phyloP scores from a whole-genome alignment of 2,797 vertebrate species.

The Sebastes steindachneri region DNA sequence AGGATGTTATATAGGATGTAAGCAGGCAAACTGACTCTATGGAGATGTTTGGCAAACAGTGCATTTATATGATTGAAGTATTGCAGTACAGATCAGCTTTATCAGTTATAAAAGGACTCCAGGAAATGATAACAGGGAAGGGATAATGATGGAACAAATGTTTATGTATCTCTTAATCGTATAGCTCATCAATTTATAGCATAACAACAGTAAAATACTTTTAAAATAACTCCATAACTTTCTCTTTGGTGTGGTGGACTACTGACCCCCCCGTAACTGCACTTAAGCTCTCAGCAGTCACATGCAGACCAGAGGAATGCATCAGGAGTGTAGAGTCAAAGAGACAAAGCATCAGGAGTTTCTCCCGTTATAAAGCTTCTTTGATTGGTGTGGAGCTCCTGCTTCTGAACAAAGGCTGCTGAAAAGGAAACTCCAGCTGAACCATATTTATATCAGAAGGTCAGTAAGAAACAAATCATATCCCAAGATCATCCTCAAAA shows the following conservation, averaged over 20 bases:
- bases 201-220: not conserved
- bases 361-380: not conserved
- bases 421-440: not conserved
- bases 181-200: not conserved
- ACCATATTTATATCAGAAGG: not conserved
- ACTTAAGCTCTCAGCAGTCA: slow-evolving; percentile 33
- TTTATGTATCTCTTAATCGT: not conserved
- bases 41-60: not conserved
- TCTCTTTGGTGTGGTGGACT: not conserved
- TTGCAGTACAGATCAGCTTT: not conserved
- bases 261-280: not conserved
- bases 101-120: not conserved
- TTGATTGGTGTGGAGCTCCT: not conserved
- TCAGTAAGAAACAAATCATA: not conserved
- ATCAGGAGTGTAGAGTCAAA: slow-evolving; percentile 31
- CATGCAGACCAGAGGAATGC: slow-evolving; percentile 53
- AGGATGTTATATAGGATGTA: not conserved
- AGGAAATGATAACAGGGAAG: not conserved
- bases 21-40: not conserved
- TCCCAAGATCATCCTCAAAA: not conserved
- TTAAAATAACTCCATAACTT: not conserved
- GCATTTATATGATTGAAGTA: not conserved
- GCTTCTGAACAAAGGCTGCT: not conserved
- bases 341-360: slow-evolving; percentile 24
- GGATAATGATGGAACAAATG: not conserved